phyloP scores from a whole-genome alignment of 2,797 vertebrate genomes.

The Alectoris magna region DNA sequence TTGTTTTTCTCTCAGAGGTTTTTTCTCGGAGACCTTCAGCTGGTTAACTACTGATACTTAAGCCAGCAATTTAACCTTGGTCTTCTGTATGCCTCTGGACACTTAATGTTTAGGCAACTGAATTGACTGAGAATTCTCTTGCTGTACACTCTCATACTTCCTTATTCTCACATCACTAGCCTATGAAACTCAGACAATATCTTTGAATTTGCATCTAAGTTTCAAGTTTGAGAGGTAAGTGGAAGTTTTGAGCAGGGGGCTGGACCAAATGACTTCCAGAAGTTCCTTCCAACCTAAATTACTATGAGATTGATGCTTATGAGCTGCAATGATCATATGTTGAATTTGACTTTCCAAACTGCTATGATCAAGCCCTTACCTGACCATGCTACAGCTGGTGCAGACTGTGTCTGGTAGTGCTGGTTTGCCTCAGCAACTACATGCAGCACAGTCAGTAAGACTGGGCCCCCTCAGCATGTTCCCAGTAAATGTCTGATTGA shows the following conservation, averaged over 20 bases:
- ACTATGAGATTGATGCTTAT: background rate
- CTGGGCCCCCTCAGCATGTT: background rate
- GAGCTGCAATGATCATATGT: background rate
- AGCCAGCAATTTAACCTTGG: background rate
- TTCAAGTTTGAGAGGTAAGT: background rate
- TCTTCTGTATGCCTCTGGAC: accelerated
- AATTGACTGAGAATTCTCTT: background rate
- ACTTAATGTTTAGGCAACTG: background rate
- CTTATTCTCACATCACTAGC: background rate
- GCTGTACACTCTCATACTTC: background rate
- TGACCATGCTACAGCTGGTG: background rate
- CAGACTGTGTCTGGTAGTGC: background rate
- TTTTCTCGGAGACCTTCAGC: background rate
- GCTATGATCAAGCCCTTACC: background rate
- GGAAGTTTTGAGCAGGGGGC: background rate
- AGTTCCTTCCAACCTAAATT: background rate
- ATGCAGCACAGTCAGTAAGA: background rate
- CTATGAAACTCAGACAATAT: background rate
- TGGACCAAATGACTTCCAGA: background rate
- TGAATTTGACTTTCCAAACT: background rate
- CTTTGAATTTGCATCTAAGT: background rate
- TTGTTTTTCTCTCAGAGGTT: background rate
- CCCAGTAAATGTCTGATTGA: background rate
- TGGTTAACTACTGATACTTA: background rate
- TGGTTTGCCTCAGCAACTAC: background rate